Evolutionary conservation across 2,113 vertebrate species (phyloP).

Genomic region (Mixornis gularis): DNA sequence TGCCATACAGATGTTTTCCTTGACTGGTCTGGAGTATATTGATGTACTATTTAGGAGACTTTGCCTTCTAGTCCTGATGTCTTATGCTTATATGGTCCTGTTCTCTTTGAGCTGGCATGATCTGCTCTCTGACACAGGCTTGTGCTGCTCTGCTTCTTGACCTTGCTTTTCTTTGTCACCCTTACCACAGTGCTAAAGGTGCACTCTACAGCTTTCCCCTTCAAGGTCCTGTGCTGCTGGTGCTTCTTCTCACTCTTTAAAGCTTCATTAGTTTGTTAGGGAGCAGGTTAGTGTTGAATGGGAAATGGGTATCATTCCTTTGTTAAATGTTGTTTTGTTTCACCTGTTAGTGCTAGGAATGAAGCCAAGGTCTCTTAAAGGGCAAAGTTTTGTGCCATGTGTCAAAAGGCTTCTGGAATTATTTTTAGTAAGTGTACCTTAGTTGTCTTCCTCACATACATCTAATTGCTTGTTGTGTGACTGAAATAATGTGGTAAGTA

Average conservation of each 20-base stretch:
- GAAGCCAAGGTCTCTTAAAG: background rate
- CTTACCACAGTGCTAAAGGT: background rate
- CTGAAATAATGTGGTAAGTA: background rate
- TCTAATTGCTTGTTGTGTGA: background rate
- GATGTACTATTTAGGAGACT: background rate
- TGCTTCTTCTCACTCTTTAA: background rate
- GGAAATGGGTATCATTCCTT: background rate
- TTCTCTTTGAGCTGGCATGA: background rate
- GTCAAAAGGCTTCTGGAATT: background rate
- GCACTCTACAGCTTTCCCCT: background rate
- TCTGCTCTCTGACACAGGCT: background rate
- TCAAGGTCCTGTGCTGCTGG: background rate
- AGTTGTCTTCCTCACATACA: background rate
- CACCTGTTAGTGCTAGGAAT: background rate
- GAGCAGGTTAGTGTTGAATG: background rate
- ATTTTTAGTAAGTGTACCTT: background rate
- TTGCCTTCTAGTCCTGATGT: background rate
- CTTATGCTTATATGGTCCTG: background rate
- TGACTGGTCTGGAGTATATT: background rate
- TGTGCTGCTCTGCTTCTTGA: background rate
- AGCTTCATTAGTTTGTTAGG: background rate
- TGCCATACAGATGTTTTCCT: background rate
- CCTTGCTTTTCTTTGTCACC: slow-evolving; percentile 5
- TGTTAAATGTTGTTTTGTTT: background rate
- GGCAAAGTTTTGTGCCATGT: background rate